These are phyloP conservation scores for Cephus sareptanus DNA, from an alignment of 2,888 invertebrate genomes.

Conservation along the genomic window DNA sequence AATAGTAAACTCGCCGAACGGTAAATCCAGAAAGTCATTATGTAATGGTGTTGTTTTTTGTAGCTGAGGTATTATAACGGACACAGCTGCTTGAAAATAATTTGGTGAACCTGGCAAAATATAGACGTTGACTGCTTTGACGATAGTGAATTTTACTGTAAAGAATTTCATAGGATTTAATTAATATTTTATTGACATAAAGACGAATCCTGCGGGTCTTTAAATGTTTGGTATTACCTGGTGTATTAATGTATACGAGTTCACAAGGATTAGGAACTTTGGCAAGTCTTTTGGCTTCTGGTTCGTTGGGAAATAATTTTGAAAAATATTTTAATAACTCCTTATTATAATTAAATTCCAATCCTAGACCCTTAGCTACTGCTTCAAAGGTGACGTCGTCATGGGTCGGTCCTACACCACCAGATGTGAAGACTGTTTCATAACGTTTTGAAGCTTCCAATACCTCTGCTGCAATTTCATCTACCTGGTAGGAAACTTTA, in stretches of 20 bases:
- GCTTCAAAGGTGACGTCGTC: conserved; percentile 77
- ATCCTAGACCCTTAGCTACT: conserved; percentile 64
- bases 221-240: neutral
- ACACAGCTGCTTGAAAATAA: conserved; percentile 54
- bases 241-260: conserved; percentile 36
- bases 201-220: neutral
- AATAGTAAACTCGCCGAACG: conserved; percentile 43
- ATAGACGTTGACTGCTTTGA: conserved; percentile 69
- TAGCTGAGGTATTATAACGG: conserved; percentile 38
- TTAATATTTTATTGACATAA: neutral
- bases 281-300: conserved; percentile 43
- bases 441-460: conserved; percentile 62
- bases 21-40: conserved; percentile 40
- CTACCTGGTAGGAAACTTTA: conserved; percentile 47
- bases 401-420: conserved; percentile 78
- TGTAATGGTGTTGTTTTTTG: conserved; percentile 26
- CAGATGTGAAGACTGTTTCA: conserved; percentile 72
- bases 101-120: conserved; percentile 74
- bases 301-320: conserved; percentile 34
- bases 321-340: conserved; percentile 51
- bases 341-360: conserved; percentile 51
- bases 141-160: conserved; percentile 31
- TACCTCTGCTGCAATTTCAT: conserved; percentile 70
- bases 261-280: conserved; percentile 49
- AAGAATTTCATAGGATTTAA: neutral